Conservation (phyloP, 2,113 vertebrate genomes). For the Oxyura jamaicensis region DNA sequence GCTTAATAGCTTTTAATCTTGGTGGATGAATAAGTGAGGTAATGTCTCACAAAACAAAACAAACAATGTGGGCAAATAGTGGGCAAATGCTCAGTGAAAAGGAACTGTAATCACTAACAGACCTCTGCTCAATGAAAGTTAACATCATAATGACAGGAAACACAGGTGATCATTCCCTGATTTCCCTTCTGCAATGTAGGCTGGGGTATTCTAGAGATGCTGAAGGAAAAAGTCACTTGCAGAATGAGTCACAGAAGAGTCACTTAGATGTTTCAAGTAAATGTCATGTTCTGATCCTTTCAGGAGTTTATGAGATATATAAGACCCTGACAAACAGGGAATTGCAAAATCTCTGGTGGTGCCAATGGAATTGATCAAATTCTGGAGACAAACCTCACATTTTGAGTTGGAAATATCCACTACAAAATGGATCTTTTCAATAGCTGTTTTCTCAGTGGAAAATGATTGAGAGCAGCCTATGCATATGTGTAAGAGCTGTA, state of each 20-base stretch:
- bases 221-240: conserved; percentile 2
- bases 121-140: background rate
- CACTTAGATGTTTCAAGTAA: background rate
- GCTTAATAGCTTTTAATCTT: background rate
- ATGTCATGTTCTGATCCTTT: background rate
- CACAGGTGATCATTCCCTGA: background rate
- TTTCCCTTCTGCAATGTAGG: background rate
- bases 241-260: background rate
- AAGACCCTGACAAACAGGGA: background rate
- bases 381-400: background rate
- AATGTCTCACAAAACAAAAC: background rate
- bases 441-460: background rate
- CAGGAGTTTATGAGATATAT: background rate
- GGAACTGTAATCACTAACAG: background rate
- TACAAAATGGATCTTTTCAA: background rate
- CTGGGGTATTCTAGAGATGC: background rate
- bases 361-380: background rate
- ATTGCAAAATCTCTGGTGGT: background rate
- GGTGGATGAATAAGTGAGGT: background rate
- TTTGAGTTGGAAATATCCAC: background rate
- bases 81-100: background rate
- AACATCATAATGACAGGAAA: background rate
- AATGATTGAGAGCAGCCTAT: background rate
- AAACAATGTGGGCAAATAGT: too few relatives aligned
- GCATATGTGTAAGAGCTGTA: background rate